Evolutionary conservation across 2,888 invertebrate species (phyloP).

Genomic region (Crioceris asparagi): DNA sequence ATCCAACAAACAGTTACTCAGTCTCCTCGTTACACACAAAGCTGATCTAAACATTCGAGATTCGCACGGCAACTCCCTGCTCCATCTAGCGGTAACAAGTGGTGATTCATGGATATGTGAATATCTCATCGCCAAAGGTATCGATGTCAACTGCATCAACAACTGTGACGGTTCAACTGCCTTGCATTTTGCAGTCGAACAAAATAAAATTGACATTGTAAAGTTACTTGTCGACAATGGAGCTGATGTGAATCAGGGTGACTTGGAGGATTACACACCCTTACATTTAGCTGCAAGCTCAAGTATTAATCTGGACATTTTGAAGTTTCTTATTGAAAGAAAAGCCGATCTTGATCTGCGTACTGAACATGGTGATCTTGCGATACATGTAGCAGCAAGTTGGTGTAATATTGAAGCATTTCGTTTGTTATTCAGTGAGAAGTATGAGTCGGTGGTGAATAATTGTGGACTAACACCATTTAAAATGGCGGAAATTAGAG

Average conservation of each 20-base stretch:
- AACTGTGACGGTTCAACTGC: slow-evolving; percentile 22
- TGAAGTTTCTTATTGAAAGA: slow-evolving; percentile 16
- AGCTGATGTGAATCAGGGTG: slow-evolving; percentile 18
- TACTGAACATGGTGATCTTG: slow-evolving; percentile 20
- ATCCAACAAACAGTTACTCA: slow-evolving; percentile 10
- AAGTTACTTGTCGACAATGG: slow-evolving; percentile 16
- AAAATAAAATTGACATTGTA: slow-evolving; percentile 14
- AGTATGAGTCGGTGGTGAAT: slow-evolving; percentile 11
- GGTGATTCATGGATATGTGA: slow-evolving; percentile 13
- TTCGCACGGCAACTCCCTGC: slow-evolving; percentile 13
- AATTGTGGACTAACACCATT: slow-evolving; percentile 15
- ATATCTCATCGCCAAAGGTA: slow-evolving; percentile 12
- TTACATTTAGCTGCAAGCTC: slow-evolving; percentile 20
- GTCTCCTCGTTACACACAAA: slow-evolving; percentile 11
- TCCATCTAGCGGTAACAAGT: slow-evolving; percentile 18
- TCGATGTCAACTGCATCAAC: too few species aligned
- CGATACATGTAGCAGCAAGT: slow-evolving; percentile 23
- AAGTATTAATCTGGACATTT: slow-evolving; percentile 9
- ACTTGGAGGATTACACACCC: slow-evolving; percentile 22
- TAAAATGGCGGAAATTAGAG: slow-evolving; percentile 16
- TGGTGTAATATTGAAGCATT: slow-evolving; percentile 17
- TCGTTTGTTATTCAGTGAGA: slow-evolving; percentile 14
- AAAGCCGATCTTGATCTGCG: slow-evolving; percentile 12
- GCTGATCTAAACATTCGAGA: slow-evolving; percentile 13
- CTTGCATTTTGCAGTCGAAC: slow-evolving; percentile 21